These are phyloP conservation scores for Ostrea denselamellosa DNA, from an alignment of 1,140 invertebrate species.

Conservation along the genomic window DNA sequence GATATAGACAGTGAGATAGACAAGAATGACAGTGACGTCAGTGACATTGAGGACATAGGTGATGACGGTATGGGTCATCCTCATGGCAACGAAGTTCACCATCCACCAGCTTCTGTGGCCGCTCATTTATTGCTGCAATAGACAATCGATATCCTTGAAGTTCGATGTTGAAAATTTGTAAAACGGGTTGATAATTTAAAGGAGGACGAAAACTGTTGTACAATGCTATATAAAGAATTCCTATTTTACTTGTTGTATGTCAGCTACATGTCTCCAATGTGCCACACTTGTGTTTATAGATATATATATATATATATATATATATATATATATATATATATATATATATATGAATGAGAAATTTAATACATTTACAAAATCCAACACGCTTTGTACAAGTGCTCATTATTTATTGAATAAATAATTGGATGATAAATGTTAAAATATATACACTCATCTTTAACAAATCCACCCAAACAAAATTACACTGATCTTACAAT, in stretches of 20 bases:
- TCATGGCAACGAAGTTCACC: constrained; percentile 12
- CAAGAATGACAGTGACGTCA: constrained; percentile 47
- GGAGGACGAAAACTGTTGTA: background rate
- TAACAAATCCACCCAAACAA: no score
- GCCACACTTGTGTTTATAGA: background rate
- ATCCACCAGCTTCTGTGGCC: background rate
- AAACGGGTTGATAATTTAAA: background rate
- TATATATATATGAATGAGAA: background rate
- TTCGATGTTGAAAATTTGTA: background rate
- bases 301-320: background rate
- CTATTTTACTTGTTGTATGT: background rate
- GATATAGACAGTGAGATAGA: constrained; percentile 41
- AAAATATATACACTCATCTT: background rate
- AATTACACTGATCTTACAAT: background rate
- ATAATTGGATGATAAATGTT: background rate
- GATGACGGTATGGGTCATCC: constrained; percentile 29
- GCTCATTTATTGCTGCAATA: background rate
- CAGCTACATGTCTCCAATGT: background rate
- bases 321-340: background rate
- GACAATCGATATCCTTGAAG: background rate
- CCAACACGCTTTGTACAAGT: background rate
- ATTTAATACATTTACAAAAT: background rate
- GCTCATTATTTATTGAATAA: constrained; percentile 23
- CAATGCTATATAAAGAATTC: background rate
- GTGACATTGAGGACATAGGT: constrained; percentile 49